These are phyloP conservation scores for Drosophila mulleri DNA, from an alignment of 2,888 invertebrate species.

Conservation along the genomic window DNA sequence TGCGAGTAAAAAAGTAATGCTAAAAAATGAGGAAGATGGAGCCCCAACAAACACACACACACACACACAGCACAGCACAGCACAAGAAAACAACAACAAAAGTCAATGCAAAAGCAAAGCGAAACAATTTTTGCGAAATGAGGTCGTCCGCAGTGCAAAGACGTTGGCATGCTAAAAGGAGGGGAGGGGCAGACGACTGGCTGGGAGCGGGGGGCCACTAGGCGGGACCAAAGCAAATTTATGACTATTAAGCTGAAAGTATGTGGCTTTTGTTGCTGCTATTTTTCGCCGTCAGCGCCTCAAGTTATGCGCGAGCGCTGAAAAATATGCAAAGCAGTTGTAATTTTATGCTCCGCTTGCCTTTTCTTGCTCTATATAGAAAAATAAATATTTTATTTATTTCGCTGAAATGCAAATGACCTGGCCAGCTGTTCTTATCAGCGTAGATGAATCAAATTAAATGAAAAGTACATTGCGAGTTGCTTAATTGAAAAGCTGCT, in stretches of 20 bases:
- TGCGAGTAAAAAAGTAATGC: conserved; percentile 57
- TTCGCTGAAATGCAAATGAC: conserved; percentile 50
- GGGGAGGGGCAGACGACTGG: too few relatives aligned
- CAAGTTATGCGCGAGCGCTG: conserved; percentile 75
- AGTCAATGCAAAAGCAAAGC: conserved; percentile 20
- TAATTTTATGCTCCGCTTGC: conserved; percentile 68
- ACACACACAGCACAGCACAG: not conserved
- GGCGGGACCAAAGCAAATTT: conserved; percentile 68
- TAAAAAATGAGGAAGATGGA: conserved; percentile 25
- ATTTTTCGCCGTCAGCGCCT: conserved; percentile 49
- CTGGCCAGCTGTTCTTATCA: conserved; percentile 62
- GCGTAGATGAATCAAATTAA: conserved; percentile 74
- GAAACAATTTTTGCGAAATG: conserved; percentile 55
- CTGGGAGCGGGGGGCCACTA: conserved; percentile 6
- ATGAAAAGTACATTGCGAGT: conserved; percentile 58
- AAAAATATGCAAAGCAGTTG: conserved; percentile 77
- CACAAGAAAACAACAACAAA: not conserved
- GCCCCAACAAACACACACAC: not conserved
- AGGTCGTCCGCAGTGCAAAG: conserved; percentile 55
- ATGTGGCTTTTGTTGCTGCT: conserved; percentile 75
- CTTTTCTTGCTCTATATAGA: conserved; percentile 5
- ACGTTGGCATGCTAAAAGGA: conserved; percentile 36
- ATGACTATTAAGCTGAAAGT: conserved; percentile 79
- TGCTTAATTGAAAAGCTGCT: conserved; percentile 67
- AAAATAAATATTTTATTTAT: conserved; percentile 3